Base-by-base conservation (phyloP, 2,113 vertebrate genomes). In the Oceanodroma tethys region DNA sequence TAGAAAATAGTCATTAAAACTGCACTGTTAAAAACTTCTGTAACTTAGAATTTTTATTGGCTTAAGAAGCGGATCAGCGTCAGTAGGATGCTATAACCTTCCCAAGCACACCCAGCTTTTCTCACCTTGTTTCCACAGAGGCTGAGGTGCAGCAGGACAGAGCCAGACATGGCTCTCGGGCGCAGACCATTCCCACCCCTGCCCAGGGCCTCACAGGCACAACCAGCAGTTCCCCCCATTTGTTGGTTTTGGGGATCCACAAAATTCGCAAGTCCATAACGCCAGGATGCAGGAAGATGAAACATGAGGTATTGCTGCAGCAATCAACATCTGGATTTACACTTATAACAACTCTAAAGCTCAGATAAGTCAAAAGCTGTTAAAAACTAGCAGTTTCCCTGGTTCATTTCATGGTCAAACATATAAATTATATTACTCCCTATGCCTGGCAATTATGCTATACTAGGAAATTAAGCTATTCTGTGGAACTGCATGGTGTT, bases 371-470 rank as follows among this genome's bases (percentile, higher is more conserved):
- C 70, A 92, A 94, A 95, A 80, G 58, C 58, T 80, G 86, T 48
- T 75, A 91, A 92, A 94, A 32, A 2, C 1, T n/a, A 91, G 47
- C 34, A 79, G 36, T 53, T 92, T 91, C 76, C 45, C 15, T 66
- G 73, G 65, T 91, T 96, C 73, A 73, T 73, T 95, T 84, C 56
- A 30, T 79, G 88, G 93, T 95, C 96, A 96, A 70, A 87, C 76
- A 86, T 68, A 58, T 62, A 88, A 92, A 96, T 95, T 91, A 82
- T 76, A 82, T 91, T 89, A 72, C 66, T 81, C 60, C 62, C 20
- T 65, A 70, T 70, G 89, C 66, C 58, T 86, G 63, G 71, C 48
- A 95, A 95, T 93, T 92, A 90, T 47, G 7, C 38, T 88, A 27
- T 45, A 53, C 40, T 50, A 88, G 38, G 81, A 70, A 94, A 88